Evolutionary conservation across 1,140 invertebrate species (phyloP).

Genomic region (Heliconius hermathena): DNA sequence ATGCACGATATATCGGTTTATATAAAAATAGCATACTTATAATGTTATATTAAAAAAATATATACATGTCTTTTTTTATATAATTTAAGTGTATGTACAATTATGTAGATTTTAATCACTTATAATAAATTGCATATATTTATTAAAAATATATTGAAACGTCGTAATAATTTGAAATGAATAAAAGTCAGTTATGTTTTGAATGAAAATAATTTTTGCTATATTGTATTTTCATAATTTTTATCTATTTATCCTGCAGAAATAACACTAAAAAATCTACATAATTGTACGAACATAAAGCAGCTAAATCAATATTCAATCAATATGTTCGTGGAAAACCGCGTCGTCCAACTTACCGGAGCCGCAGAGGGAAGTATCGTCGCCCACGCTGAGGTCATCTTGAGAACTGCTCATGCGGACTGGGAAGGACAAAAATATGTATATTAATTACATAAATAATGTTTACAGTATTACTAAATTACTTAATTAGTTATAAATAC

Average conservation of each 20-base stretch:
- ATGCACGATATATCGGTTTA: constrained; percentile 4
- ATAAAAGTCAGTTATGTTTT: too few relatives aligned
- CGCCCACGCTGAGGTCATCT: constrained; percentile 92
- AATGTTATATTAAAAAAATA: not conserved
- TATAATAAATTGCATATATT: too few relatives aligned
- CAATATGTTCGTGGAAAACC: constrained; percentile 62
- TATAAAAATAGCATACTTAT: constrained; percentile 6
- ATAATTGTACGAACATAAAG: constrained; percentile 13
- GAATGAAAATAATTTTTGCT: too few relatives aligned
- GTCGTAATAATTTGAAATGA: too few relatives aligned
- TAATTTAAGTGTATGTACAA: not conserved
- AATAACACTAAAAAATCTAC: not conserved
- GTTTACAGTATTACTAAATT: too few relatives aligned
- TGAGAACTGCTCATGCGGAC: constrained; percentile 91
- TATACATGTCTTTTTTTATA: not conserved
- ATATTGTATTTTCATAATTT: too few relatives aligned
- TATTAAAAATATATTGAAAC: too few relatives aligned
- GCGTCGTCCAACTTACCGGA: constrained; percentile 73
- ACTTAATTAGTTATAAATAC: too few relatives aligned
- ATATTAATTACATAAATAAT: not conserved
- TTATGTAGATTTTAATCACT: not conserved
- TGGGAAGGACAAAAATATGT: constrained; percentile 62
- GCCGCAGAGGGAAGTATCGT: constrained; percentile 75
- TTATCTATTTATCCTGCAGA: too few relatives aligned
- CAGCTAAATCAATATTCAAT: constrained; percentile 38